A percentile compares a stretch with the other conserved stretches of the same genome.
Evolutionary conservation across 2,797 vertebrate genomes (phyloP).

Genomic region (Enoplosus armatus): DNA sequence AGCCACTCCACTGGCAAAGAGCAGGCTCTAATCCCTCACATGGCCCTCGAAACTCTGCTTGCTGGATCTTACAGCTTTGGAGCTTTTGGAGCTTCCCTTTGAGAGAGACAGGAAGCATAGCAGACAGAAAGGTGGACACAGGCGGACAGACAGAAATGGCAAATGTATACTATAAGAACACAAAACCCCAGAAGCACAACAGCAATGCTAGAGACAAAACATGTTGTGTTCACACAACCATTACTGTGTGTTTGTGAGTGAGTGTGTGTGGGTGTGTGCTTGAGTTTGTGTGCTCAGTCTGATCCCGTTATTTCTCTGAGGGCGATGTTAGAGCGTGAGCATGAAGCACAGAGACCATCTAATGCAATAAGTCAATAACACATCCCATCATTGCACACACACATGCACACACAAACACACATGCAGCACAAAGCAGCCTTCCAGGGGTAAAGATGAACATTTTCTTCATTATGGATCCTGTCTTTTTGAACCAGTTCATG

Average conservation of each 20-base stretch:
- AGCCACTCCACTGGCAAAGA: constrained; percentile 49
- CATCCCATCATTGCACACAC: constrained; percentile 64
- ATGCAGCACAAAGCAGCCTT: constrained; percentile 43
- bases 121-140: constrained; percentile 19
- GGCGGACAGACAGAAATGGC: constrained; percentile 31
- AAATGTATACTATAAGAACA: constrained; percentile 45
- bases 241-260: constrained; percentile 23
- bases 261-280: constrained; percentile 21
- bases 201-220: constrained; percentile 39
- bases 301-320: constrained; percentile 74
- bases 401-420: constrained; percentile 29
- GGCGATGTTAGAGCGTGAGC: constrained; percentile 67
- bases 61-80: constrained; percentile 51
- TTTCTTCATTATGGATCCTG: constrained; percentile 36
- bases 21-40: constrained; percentile 64
- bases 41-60: constrained; percentile 51
- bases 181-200: constrained; percentile 63
- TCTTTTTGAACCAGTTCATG: constrained; percentile 29
- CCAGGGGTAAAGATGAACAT: constrained; percentile 43
- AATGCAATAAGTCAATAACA: constrained; percentile 81
- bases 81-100: constrained; percentile 39
- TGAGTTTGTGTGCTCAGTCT: constrained; percentile 52
- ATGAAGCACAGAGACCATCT: constrained; percentile 75
- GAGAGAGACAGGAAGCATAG: constrained; percentile 24
- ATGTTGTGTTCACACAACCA: constrained; percentile 33